Conservation (phyloP, 1,140 invertebrate species). For the Drepana arcuata region DNA sequence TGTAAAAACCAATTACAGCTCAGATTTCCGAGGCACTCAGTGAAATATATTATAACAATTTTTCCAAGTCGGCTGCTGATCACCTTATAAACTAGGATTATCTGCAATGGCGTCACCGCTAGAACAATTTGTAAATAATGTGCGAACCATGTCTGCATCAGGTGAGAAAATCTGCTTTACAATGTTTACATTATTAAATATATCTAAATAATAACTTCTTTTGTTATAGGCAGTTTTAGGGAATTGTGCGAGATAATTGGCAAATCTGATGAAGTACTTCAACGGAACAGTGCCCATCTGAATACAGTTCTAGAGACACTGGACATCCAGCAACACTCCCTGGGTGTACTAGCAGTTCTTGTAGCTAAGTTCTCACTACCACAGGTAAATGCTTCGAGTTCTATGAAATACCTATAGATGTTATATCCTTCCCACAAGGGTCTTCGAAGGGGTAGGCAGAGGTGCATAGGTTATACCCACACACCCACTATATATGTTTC, state of each 20-base stretch:
- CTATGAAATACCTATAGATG: too few species aligned
- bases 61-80: too few species aligned
- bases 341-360: conserved; percentile 89
- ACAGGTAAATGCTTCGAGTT: conserved; percentile 41
- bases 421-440: too few species aligned
- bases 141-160: conserved; percentile 53
- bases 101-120: conserved; percentile 58
- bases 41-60: too few species aligned
- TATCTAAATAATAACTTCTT: conserved; percentile 4
- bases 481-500: too few species aligned
- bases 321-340: conserved; percentile 90
- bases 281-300: conserved; percentile 86
- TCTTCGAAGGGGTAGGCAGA: too few species aligned
- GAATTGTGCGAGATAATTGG: conserved; percentile 85
- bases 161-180: conserved; percentile 24
- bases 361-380: conserved; percentile 80
- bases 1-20: too few species aligned
- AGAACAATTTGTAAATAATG: conserved; percentile 65
- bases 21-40: too few species aligned
- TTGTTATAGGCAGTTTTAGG: conserved; percentile 82
- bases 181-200: conserved; percentile 1
- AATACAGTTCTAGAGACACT: conserved; percentile 92
- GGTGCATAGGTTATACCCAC: too few species aligned
- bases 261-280: conserved; percentile 85
- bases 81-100: too few species aligned